Evolutionary conservation across 2,888 invertebrate species (phyloP).

Genomic region (Laothoe populi): DNA sequence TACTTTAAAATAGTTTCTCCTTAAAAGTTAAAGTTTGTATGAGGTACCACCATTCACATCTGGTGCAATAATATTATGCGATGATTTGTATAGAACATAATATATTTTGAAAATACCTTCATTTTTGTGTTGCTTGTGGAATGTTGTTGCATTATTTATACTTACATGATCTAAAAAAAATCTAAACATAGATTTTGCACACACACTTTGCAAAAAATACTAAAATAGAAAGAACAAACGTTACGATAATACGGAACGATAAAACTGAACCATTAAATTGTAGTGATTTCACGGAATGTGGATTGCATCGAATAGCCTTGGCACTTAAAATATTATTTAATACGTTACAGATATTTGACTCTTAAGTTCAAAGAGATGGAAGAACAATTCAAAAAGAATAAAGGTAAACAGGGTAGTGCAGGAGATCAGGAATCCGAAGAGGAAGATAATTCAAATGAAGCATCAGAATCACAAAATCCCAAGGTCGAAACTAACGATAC

Average conservation of each 20-base stretch:
- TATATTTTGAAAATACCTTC: no score
- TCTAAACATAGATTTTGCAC: no score
- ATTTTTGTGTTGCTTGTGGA: no score
- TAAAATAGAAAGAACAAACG: no score
- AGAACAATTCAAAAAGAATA: slow-evolving; percentile 90
- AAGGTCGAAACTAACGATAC: slow-evolving; percentile 39
- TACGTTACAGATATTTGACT: slow-evolving; percentile 88
- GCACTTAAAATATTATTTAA: not conserved
- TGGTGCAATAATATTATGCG: no score
- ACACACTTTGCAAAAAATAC: no score
- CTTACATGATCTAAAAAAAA: no score
- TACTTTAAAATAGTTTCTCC: no score
- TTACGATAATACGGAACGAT: not conserved
- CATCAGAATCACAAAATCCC: slow-evolving; percentile 41
- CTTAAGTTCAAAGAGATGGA: slow-evolving; percentile 95
- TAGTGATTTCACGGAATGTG: not conserved
- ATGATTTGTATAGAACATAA: no score
- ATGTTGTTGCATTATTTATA: no score
- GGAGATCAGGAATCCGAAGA: slow-evolving; percentile 60
- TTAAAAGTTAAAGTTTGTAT: no score
- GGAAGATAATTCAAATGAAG: slow-evolving; percentile 55
- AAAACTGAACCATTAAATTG: not conserved
- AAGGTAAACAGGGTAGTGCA: slow-evolving; percentile 70
- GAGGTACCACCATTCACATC: no score
- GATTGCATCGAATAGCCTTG: not conserved